Percentiles rank a stretch among this genome's conserved stretches.
Evolutionary conservation across 2,113 vertebrate species (phyloP).

Genomic region (Progne subis): DNA sequence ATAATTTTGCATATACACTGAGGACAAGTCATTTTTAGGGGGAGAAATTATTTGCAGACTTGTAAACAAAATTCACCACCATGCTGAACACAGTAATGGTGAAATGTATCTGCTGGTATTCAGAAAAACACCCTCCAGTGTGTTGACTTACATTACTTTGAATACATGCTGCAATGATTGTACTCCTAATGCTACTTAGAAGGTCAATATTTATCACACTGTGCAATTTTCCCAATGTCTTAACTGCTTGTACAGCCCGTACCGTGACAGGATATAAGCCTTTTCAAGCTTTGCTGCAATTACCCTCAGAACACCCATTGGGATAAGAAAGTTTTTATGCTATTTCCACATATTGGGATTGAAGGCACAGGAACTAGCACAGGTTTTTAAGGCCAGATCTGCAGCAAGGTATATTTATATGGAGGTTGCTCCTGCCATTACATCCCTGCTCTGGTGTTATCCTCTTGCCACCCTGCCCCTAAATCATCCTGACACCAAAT

Average conservation of each 20-base stretch:
- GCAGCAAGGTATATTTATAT: not conserved
- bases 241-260: not conserved
- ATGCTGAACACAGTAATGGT: not conserved
- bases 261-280: not conserved
- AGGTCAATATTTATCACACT: slow-evolving; percentile 46
- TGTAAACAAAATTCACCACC: not conserved
- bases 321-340: not conserved
- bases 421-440: not conserved
- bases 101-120: not conserved
- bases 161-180: not conserved
- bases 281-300: not conserved
- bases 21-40: not conserved
- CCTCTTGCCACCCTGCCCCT: not conserved
- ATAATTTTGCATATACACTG: not conserved
- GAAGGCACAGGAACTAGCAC: not conserved
- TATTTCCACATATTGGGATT: not conserved
- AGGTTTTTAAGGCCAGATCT: not conserved
- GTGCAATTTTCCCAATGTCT: not conserved
- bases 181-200: slow-evolving; percentile 19
- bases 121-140: not conserved
- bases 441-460: not conserved
- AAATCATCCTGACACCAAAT: not conserved
- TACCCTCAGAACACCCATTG: not conserved
- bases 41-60: not conserved
- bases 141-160: not conserved